phyloP scores from a whole-genome alignment of 64 coral and sea anemone species.

The Platygyra sinensis region DNA sequence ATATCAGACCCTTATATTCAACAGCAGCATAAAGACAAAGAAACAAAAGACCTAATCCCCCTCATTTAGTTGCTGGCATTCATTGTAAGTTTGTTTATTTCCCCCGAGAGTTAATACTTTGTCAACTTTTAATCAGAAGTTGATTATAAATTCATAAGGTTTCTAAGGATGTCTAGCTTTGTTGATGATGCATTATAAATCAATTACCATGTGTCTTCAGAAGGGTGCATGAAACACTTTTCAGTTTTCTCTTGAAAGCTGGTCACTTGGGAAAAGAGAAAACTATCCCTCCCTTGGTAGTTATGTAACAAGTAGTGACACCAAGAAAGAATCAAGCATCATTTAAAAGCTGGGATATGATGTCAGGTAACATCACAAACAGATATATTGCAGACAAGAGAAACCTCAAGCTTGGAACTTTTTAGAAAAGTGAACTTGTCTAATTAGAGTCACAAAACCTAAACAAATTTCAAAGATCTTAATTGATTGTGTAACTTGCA shows the following conservation, averaged over 20 bases:
- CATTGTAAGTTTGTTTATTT: not conserved
- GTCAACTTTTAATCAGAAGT: not conserved
- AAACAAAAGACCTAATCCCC: constrained; percentile 16
- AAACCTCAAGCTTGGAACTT: too few species aligned
- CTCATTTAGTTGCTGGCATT: not conserved
- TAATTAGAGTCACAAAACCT: too few species aligned
- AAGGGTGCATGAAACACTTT: not conserved
- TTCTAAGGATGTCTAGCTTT: not conserved
- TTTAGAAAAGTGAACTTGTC: too few species aligned
- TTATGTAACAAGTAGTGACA: not conserved
- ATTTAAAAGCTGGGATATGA: too few species aligned
- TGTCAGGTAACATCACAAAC: too few species aligned
- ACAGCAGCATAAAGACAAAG: not conserved
- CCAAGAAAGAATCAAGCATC: too few species aligned
- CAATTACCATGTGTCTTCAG: not conserved
- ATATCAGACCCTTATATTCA: not conserved
- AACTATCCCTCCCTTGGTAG: not conserved
- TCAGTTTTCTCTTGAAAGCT: not conserved
- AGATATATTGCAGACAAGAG: too few species aligned
- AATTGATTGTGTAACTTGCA: too few species aligned
- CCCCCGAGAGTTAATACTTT: not conserved
- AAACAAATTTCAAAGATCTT: too few species aligned
- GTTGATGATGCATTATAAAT: not conserved
- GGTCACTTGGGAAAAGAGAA: not conserved
- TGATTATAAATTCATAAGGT: not conserved